Base-by-base conservation (phyloP, 1,140 invertebrate genomes). In the Dolichoris vasculosae region DNA sequence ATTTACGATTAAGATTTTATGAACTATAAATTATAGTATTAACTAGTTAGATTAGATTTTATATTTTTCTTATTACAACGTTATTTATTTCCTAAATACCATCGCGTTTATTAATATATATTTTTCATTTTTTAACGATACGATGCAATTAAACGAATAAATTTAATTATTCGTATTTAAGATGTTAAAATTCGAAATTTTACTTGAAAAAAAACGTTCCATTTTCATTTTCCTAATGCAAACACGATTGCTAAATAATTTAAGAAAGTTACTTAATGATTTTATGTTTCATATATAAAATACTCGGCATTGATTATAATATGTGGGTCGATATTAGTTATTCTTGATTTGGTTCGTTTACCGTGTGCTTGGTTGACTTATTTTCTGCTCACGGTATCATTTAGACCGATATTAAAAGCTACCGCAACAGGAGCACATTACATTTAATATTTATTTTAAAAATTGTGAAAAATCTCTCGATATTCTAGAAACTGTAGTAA, bases 321-420 rank as follows among this genome's bases (percentile, higher is more conserved):
- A 69, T 69, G 67, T 73, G 43, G 69, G 40, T 73, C 69, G 69
- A 3, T 73, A 73, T 43, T 43, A 73, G 7, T 73, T 73, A 73
- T 73, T 43, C 69, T n/a, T n/a, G 38, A 73, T 73, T n/a, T 73
- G 23, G 11, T 26, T 73, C 23, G 43, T 40, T 20, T 38, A n/a
- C 0, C 0, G 40, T 32, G 15, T 17, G 32, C 38, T 71, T 73
- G 38, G 15, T n/a, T 32, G 40, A 73, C 23, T 40, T n/a, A 73
- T 20, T 40, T 73, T 43, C 69, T 17, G 38, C 0, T 40, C 67
- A 30, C 23, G 6, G 67, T 4, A 11, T 4, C 35, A 40, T 71
- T 20, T 38, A 23, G 9, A 40, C 26, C 13, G 67, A 71, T 40
- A 20, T 71, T 11, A 1, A 40, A 71, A 9, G 17, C 32, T 0